These are phyloP conservation scores for Mirza zaza DNA, from an alignment of 2,113 vertebrate species.

Conservation along the genomic window DNA sequence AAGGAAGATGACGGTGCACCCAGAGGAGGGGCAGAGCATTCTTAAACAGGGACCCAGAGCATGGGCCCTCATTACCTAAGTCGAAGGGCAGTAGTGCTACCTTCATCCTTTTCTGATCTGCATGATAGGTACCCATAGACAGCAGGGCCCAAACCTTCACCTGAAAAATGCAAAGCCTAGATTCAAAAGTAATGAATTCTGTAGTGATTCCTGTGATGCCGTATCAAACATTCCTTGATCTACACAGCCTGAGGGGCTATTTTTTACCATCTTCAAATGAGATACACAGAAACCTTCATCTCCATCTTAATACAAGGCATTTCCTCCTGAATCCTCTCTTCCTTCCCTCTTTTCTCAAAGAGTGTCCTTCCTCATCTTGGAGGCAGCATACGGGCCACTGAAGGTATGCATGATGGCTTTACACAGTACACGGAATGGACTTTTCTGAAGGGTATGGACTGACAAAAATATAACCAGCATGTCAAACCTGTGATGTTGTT, in stretches of 20 bases:
- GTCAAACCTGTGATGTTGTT: not conserved
- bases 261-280: not conserved
- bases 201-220: not conserved
- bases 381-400: not conserved
- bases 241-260: not conserved
- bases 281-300: constrained; percentile 10
- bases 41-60: not conserved
- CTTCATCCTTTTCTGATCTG: not conserved
- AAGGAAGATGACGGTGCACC: rapidly evolving
- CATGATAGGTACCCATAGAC: not conserved
- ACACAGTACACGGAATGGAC: not conserved
- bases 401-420: not conserved
- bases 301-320: not conserved
- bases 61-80: not conserved
- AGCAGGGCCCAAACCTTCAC: not conserved
- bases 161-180: not conserved
- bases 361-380: not conserved
- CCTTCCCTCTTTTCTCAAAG: not conserved
- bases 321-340: not conserved
- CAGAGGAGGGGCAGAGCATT: not conserved
- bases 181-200: constrained; percentile 5
- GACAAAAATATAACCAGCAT: not conserved
- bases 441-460: not conserved
- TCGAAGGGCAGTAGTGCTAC: not conserved
- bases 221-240: not conserved